phyloP scores from a whole-genome alignment of 2,797 vertebrate species.

The Pristis pectinata region DNA sequence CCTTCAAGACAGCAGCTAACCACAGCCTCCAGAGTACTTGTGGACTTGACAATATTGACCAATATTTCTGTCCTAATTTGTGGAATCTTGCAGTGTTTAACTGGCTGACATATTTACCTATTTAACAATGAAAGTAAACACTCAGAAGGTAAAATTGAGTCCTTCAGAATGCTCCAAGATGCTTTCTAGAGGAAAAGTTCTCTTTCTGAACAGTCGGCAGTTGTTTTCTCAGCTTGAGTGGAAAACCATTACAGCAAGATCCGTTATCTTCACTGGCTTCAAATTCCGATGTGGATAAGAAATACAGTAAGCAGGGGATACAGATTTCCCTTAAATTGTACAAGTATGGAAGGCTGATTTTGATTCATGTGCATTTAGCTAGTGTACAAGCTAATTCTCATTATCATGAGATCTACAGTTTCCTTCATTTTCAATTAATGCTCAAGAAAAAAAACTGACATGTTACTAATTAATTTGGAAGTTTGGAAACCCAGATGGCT shows the following conservation, averaged over 20 bases:
- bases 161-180: not conserved
- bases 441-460: not conserved
- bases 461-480: not conserved
- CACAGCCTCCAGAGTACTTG: not conserved
- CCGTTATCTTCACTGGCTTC: not conserved
- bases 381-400: not conserved
- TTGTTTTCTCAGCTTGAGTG: not conserved
- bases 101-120: not conserved
- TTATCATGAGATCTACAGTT: no score
- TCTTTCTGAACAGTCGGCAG: not conserved
- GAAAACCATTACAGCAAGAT: not conserved
- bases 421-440: not conserved
- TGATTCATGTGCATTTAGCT: not conserved
- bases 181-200: not conserved
- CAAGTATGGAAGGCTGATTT: not conserved
- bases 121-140: not conserved
- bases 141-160: not conserved
- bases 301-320: not conserved
- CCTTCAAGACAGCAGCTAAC: no score
- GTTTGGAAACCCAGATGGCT: no score
- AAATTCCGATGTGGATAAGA: not conserved
- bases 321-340: not conserved
- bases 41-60: not conserved
- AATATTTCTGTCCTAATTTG: not conserved
- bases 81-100: not conserved